Evolutionary conservation across 2,797 vertebrate species (phyloP).

Genomic region (Allobates femoralis): DNA sequence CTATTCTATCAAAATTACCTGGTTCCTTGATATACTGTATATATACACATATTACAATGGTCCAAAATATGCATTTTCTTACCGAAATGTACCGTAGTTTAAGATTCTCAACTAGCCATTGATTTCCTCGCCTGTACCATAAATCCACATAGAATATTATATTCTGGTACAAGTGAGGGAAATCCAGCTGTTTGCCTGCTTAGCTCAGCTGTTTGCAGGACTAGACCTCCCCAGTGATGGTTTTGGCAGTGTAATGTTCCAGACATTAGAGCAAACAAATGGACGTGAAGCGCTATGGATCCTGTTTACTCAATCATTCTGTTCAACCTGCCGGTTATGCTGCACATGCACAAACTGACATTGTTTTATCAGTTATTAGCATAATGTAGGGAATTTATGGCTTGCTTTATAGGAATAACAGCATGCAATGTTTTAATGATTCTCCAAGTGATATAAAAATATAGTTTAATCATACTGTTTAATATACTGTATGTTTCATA

Average conservation of each 20-base stretch:
- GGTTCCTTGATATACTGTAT: not conserved
- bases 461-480: too few species aligned
- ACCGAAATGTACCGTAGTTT: not conserved
- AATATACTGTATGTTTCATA: too few species aligned
- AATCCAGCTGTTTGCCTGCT: slow-evolving; percentile 20
- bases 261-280: slow-evolving; percentile 22
- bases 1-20: not conserved
- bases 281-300: slow-evolving; percentile 11
- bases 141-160: not conserved
- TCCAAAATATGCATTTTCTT: not conserved
- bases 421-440: not conserved
- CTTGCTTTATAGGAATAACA: not conserved
- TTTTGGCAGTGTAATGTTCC: slow-evolving; percentile 21
- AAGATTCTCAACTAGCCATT: not conserved
- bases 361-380: not conserved
- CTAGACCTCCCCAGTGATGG: slow-evolving; percentile 38
- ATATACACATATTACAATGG: not conserved
- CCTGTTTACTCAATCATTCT: slow-evolving; percentile 30
- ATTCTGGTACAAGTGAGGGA: not conserved
- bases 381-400: not conserved
- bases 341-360: not conserved
- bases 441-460: not conserved
- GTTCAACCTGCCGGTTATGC: slow-evolving; percentile 8
- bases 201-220: slow-evolving; percentile 38
- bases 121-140: not conserved